Conservation (phyloP, 2,888 invertebrate species). For the Arctia plantaginis region DNA sequence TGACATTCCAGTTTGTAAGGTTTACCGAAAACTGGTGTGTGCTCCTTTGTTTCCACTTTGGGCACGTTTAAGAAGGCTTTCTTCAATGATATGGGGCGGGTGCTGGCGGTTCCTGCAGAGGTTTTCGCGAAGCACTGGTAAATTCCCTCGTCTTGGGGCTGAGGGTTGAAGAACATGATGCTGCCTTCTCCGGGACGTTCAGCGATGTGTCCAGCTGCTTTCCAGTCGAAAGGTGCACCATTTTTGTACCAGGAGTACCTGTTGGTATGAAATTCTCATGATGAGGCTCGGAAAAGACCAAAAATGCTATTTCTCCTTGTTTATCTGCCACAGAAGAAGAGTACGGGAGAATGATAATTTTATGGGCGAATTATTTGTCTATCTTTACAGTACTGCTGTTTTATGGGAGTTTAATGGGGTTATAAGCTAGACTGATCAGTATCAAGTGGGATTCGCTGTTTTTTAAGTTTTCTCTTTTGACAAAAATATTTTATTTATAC, state of each 20-base stretch:
- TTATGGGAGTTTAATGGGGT: background rate
- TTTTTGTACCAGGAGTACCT: conserved; percentile 75
- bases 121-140: conserved; percentile 72
- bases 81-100: conserved; percentile 61
- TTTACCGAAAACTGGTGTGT: conserved; percentile 68
- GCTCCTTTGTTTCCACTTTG: conserved; percentile 52
- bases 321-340: background rate
- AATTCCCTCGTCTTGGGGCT: conserved; percentile 63
- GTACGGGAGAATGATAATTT: background rate
- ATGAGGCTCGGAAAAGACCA: background rate
- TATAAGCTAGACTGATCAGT: background rate
- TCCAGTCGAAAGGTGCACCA: conserved; percentile 58
- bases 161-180: conserved; percentile 66
- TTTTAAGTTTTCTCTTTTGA: no score
- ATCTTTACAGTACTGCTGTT: no score
- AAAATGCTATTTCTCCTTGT: background rate
- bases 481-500: no score
- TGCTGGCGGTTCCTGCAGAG: conserved; percentile 64
- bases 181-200: conserved; percentile 65
- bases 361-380: background rate
- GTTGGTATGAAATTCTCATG: conserved; percentile 7
- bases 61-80: conserved; percentile 61
- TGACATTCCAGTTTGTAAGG: conserved; percentile 70
- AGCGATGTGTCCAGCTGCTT: conserved; percentile 45
- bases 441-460: background rate